Evolutionary conservation across 2,888 invertebrate species (phyloP), one percentile per base, ranked within the genome.

Genomic region (Cheilosia vernalis): DNA sequence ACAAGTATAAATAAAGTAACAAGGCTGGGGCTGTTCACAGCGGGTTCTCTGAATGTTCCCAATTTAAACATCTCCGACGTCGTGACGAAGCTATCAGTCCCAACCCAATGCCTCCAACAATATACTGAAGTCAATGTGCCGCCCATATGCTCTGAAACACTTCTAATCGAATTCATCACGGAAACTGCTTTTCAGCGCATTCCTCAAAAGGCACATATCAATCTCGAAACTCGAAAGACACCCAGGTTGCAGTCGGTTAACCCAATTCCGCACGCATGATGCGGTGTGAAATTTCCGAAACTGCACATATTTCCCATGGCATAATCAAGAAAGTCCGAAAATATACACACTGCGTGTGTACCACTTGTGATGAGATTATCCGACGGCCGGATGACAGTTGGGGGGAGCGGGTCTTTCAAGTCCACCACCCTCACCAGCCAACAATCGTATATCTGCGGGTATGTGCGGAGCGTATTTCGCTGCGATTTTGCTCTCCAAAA

Each of bases 311-410:
- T 55, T 55, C 55, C 17, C 17, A 33, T 55, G 49, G 74, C 60
- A 80, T 80, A 74, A 84, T 80, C 64, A 80, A 84, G 84, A 80
- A 84, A 80, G 70, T 74, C 69, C 47, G 4, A 80, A 80, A 84
- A 74, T 74, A 70, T 42, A 61, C 37, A 60, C 51, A 42, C 37
- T 60, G 47, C 42, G 60, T 66, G 64, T 72, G 58, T 58, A 53
- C 33, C 58, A 33, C 69, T 79, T 69, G 49, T 51, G 60, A 60
- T 55, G 55, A 80, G 55, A 69, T 76, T 85, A 85, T 85, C 80
- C 64, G 74, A 19, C 76, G 76, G 61, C 27, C 42, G 64, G 27
- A 66, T 67, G 37, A 66, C 56, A 27, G 51, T 49, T 47, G 17
- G 69, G 61, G 40, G 24, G 9, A 30, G 30, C 9, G 30, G 7